phyloP scores from a whole-genome alignment of 2,797 vertebrate genomes.

The Anableps anableps region DNA sequence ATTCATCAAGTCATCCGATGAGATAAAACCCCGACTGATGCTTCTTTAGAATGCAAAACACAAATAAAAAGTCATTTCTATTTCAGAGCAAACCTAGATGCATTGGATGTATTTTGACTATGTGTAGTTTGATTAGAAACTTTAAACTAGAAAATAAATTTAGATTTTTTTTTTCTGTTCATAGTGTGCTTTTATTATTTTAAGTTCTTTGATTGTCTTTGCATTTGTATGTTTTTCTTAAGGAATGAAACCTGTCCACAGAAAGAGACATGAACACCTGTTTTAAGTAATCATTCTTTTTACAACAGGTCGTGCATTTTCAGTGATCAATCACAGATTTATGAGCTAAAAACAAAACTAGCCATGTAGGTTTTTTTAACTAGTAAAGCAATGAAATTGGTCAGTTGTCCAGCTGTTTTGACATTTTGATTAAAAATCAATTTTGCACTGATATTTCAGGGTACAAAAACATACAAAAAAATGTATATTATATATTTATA shows the following conservation, averaged over 20 bases:
- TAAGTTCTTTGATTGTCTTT: background rate
- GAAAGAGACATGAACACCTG: background rate
- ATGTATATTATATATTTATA: background rate
- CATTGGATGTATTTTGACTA: background rate
- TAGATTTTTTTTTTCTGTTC: background rate
- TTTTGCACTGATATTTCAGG: background rate
- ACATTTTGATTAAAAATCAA: background rate
- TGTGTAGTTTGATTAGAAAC: background rate
- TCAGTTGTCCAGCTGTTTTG: background rate
- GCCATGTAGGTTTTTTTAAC: no score
- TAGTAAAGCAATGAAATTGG: background rate
- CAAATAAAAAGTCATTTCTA: background rate
- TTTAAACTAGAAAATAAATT: background rate
- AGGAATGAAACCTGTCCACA: background rate
- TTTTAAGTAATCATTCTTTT: no score
- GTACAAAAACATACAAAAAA: background rate
- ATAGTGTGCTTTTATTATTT: background rate
- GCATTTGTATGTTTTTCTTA: background rate
- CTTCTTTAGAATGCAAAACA: background rate
- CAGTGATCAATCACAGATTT: no score
- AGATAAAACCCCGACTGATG: background rate
- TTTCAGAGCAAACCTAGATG: background rate
- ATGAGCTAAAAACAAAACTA: background rate
- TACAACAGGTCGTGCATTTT: background rate
- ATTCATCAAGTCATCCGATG: constrained; percentile 22